These are phyloP conservation scores for Zelostemma sp. DNA, from an alignment of 1,140 invertebrate genomes.

Conservation along the genomic window DNA sequence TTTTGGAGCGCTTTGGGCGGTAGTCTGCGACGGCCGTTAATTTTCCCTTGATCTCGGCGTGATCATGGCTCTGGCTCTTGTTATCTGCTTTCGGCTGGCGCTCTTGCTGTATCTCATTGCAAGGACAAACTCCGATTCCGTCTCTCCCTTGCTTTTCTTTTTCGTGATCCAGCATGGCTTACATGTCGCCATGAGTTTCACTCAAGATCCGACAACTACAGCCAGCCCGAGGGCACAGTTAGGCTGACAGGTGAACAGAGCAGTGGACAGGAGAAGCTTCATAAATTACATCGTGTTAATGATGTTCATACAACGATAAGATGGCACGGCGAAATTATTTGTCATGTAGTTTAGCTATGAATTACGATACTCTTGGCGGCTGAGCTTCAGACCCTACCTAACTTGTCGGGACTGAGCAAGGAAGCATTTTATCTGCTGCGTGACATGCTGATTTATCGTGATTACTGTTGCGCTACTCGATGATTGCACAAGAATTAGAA, in stretches of 20 bases:
- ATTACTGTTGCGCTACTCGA: constrained; percentile 17
- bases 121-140: constrained; percentile 31
- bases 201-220: constrained; percentile 40
- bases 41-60: constrained; percentile 53
- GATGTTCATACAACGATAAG: constrained; percentile 56
- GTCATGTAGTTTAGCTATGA: constrained; percentile 44
- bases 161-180: constrained; percentile 20
- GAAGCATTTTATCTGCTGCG: constrained; percentile 13
- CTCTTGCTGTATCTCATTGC: constrained; percentile 32
- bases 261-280: constrained; percentile 57
- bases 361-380: constrained; percentile 36
- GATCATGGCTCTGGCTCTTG: constrained; percentile 39
- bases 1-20: constrained; percentile 47
- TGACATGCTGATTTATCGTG: constrained; percentile 25
- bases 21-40: constrained; percentile 48
- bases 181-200: constrained; percentile 31
- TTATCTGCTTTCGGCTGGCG: constrained; percentile 25
- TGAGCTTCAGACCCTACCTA: constrained; percentile 7
- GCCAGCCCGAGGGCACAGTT: constrained; percentile 50
- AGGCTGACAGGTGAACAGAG: constrained; percentile 47
- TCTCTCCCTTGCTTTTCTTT: constrained; percentile 12
- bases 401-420: constrained; percentile 3
- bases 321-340: constrained; percentile 53
- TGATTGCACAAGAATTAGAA: constrained; percentile 33
- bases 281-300: constrained; percentile 68